Evolutionary conservation across 2,797 vertebrate species (phyloP).

Genomic region (Cirrhinus molitorella): DNA sequence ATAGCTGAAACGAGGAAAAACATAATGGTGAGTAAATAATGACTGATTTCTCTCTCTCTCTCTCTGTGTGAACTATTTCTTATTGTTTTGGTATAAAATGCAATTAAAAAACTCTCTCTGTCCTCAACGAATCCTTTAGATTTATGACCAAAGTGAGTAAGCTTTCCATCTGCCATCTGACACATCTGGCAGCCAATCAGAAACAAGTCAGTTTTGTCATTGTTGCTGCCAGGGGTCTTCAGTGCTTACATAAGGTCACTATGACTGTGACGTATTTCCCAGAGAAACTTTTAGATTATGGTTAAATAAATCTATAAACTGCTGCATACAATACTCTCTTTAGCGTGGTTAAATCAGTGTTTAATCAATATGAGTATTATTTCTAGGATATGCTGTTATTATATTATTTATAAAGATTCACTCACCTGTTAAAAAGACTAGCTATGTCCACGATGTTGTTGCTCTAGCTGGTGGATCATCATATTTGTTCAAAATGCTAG

Average conservation of each 20-base stretch:
- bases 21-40: neutral
- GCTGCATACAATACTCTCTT: neutral
- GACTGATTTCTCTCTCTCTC: neutral
- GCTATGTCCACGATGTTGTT: neutral
- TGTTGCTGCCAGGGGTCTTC: neutral
- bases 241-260: neutral
- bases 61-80: neutral
- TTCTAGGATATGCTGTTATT: neutral
- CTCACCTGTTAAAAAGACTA: neutral
- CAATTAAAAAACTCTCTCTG: slow-evolving; percentile 3
- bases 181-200: slow-evolving; percentile 28
- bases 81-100: neutral
- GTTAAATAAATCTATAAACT: slow-evolving; percentile 12
- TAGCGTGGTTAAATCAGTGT: neutral
- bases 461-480: neutral
- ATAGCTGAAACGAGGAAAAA: neutral
- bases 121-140: slow-evolving; percentile 25
- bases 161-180: slow-evolving; percentile 36
- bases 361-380: neutral
- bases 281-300: neutral
- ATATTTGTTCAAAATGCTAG: neutral
- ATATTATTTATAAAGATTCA: neutral
- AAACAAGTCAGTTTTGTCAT: slow-evolving; percentile 3
- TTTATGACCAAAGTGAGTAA: neutral
- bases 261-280: neutral